phyloP scores from a whole-genome alignment of 2,113 vertebrate genomes.

The Festucalex cinctus region DNA sequence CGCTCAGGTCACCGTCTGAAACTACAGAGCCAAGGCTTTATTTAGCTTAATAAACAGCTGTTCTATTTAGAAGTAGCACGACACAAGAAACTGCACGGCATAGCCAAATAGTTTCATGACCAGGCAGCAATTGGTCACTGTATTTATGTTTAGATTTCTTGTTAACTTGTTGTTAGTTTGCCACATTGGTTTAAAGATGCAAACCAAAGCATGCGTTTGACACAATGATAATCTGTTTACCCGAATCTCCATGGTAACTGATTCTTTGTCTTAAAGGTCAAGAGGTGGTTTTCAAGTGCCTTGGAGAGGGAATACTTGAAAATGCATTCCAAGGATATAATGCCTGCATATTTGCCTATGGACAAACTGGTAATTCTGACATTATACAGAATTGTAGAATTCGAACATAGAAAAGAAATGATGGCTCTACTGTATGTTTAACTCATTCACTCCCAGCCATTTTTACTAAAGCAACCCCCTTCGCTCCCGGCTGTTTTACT shows the following conservation, averaged over 20 bases:
- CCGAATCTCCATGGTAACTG: constrained; percentile 45
- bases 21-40: constrained; percentile 50
- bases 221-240: constrained; percentile 41
- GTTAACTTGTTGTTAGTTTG: constrained; percentile 5
- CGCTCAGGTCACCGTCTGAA: constrained; percentile 40
- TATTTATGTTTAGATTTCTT: constrained; percentile 1
- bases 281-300: constrained; percentile 98
- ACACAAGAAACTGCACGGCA: constrained; percentile 44
- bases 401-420: not conserved
- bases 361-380: constrained; percentile 88
- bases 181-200: not conserved
- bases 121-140: constrained; percentile 34
- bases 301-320: constrained; percentile 98
- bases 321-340: constrained; percentile 99
- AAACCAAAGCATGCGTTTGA: not conserved
- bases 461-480: too few species aligned
- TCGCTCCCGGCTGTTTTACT: too few species aligned
- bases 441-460: too few species aligned
- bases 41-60: constrained; percentile 72
- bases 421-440: too few species aligned
- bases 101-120: constrained; percentile 26
- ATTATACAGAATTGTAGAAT: not conserved
- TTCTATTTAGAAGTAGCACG: constrained; percentile 45
- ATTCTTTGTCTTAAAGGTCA: constrained; percentile 80
- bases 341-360: constrained; percentile 98